phyloP scores from a whole-genome alignment of 2,888 invertebrate species.

The Drosophila diplacantha region DNA sequence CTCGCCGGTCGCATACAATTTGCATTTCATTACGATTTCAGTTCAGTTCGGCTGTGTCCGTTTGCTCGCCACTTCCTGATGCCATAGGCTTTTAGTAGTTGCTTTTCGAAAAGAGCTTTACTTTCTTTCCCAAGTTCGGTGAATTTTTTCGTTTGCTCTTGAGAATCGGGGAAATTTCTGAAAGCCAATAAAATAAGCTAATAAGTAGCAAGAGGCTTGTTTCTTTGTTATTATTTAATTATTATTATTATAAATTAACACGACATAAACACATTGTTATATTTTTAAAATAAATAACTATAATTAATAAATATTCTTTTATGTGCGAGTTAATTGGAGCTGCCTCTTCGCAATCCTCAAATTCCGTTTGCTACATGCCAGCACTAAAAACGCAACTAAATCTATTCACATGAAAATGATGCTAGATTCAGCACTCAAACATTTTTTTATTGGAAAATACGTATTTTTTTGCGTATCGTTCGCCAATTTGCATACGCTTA shows the following conservation, averaged over 20 bases:
- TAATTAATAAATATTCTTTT: neutral
- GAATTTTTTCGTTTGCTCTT: slow-evolving; percentile 53
- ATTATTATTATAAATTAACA: no score
- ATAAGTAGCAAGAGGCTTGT: no score
- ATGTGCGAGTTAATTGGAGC: neutral
- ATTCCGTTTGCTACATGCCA: slow-evolving; percentile 11
- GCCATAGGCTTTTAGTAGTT: slow-evolving; percentile 34
- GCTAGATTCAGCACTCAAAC: slow-evolving; percentile 18
- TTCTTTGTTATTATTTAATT: no score
- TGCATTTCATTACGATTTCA: slow-evolving; percentile 58
- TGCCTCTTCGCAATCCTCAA: slow-evolving; percentile 7
- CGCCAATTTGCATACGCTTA: slow-evolving; percentile 46
- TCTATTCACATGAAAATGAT: slow-evolving; percentile 27
- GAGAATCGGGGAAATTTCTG: slow-evolving; percentile 56
- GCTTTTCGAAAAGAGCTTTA: slow-evolving; percentile 44
- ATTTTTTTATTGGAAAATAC: slow-evolving; percentile 2
- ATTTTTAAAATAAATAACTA: no score
- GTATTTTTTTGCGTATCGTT: slow-evolving; percentile 20
- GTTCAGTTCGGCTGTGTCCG: slow-evolving; percentile 45
- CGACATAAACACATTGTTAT: no score
- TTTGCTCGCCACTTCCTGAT: slow-evolving; percentile 63
- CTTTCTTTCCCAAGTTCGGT: slow-evolving; percentile 52
- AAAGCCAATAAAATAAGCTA: neutral
- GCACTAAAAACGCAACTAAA: slow-evolving; percentile 25
- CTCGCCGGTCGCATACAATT: slow-evolving; percentile 57